Evolutionary conservation across 2,113 vertebrate genomes (phyloP).

Genomic region (Rhabdomys dilectus): DNA sequence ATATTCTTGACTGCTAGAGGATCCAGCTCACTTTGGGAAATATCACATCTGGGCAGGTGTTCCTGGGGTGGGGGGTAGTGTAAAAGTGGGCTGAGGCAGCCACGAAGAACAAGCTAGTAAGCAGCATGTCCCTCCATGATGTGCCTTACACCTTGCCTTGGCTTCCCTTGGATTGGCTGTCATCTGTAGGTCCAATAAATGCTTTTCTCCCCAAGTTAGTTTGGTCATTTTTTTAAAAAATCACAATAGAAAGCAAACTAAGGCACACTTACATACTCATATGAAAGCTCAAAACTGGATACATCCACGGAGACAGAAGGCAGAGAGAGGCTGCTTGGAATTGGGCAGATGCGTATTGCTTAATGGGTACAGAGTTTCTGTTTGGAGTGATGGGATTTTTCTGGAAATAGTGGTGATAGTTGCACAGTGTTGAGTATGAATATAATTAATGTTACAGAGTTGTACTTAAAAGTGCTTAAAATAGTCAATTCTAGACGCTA

Average conservation of each 20-base stretch:
- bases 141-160: neutral
- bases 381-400: slow-evolving; percentile 57
- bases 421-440: neutral
- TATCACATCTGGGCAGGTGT: neutral
- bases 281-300: neutral
- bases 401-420: neutral
- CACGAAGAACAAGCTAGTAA: neutral
- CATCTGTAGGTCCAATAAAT: neutral
- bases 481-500: neutral
- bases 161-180: neutral
- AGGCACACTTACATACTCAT: neutral
- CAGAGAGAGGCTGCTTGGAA: neutral
- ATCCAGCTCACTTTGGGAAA: neutral
- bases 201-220: neutral
- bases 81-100: neutral
- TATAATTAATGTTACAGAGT: neutral
- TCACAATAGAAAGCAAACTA: neutral
- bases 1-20: neutral
- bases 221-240: neutral
- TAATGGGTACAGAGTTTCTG: slow-evolving; percentile 73
- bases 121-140: neutral
- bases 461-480: neutral
- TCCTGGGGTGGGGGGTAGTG: neutral
- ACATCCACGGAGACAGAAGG: neutral
- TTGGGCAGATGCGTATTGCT: neutral